Evolutionary conservation across 2,113 vertebrate species (phyloP).

Genomic region (Melospiza georgiana): DNA sequence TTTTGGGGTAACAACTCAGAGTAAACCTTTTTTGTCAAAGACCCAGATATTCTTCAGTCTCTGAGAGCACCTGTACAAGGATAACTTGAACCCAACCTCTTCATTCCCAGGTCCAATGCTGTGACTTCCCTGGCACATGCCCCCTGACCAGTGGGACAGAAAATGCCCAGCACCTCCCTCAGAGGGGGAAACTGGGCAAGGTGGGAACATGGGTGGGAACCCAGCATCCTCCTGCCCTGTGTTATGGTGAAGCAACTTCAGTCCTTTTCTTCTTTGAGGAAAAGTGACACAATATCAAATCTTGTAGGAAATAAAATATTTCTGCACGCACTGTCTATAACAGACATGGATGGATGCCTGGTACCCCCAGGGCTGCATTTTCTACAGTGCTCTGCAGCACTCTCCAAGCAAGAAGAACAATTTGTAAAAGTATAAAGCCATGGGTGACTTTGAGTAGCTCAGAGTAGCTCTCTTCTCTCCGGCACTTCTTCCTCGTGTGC

Average conservation of each 20-base stretch:
- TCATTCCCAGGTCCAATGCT: background rate
- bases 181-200: background rate
- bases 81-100: background rate
- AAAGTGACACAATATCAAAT: background rate
- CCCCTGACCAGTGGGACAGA: rapidly evolving
- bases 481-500: background rate
- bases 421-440: background rate
- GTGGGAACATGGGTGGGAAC: background rate
- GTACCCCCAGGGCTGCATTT: background rate
- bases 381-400: background rate
- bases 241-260: background rate
- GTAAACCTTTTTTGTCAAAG: constrained; percentile 29
- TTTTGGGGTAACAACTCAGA: background rate
- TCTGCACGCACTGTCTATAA: background rate
- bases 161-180: background rate
- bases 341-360: background rate
- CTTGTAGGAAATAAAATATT: background rate
- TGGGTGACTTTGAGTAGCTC: background rate
- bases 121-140: rapidly evolving
- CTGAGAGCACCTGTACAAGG: background rate
- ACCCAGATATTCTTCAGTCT: background rate
- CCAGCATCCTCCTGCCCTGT: background rate
- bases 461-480: background rate
- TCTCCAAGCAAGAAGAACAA: background rate
- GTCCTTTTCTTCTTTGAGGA: background rate